These are phyloP conservation scores for Megatriorchis doriae DNA, from an alignment of 2,113 vertebrate genomes.

Conservation along the genomic window DNA sequence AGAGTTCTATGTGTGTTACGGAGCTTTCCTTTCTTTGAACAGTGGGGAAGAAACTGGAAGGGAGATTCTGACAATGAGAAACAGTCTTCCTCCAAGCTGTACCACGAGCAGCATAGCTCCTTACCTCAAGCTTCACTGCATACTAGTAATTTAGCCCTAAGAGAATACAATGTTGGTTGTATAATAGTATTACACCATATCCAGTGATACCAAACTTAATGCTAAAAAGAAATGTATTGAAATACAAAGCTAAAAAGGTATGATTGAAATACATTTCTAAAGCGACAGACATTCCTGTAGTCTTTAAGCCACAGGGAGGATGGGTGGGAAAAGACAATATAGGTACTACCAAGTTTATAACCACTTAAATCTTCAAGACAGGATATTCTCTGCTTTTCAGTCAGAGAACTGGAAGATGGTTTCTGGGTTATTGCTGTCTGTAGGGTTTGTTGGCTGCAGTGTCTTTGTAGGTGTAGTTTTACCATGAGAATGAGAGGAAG, in stretches of 20 bases:
- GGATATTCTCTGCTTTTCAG: slow-evolving; percentile 41
- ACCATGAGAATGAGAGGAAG: slow-evolving; percentile 90
- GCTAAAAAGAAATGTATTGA: slow-evolving; percentile 34
- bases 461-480: slow-evolving; percentile 79
- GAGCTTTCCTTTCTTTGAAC: not conserved
- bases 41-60: not conserved
- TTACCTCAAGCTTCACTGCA: not conserved
- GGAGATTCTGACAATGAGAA: not conserved
- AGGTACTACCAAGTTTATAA: not conserved
- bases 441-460: slow-evolving; percentile 68
- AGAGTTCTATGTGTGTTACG: not conserved
- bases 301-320: not conserved
- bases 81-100: not conserved
- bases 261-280: slow-evolving; percentile 35
- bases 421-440: slow-evolving; percentile 71
- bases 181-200: slow-evolving; percentile 33
- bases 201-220: slow-evolving; percentile 54
- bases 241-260: slow-evolving; percentile 43
- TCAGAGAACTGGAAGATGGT: slow-evolving; percentile 80
- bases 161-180: not conserved
- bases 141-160: slow-evolving; percentile 17
- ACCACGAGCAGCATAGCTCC: slow-evolving; percentile 9
- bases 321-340: not conserved
- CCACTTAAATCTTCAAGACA: not conserved
- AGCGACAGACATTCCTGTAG: not conserved